Conservation (phyloP, 1,140 invertebrate genomes). For the Aphelinus atriplicis region DNA sequence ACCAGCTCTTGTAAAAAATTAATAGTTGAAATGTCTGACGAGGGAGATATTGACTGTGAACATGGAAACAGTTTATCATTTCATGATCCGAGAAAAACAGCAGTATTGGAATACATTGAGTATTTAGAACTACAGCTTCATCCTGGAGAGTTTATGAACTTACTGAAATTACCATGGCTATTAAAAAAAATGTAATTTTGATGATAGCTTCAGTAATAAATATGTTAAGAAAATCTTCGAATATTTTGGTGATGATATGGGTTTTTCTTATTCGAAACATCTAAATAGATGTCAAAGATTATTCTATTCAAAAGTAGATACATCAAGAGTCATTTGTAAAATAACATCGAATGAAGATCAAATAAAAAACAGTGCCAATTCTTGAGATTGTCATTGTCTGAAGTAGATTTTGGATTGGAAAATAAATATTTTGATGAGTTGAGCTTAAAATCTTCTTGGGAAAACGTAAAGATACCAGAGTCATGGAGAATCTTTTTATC, state of each 20-base stretch:
- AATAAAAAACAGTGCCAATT: neutral
- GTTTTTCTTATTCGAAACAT: slow-evolving; percentile 9
- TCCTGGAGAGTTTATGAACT: neutral
- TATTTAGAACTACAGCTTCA: too few species aligned
- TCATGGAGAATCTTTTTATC: neutral
- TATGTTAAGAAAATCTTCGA: slow-evolving; percentile 10
- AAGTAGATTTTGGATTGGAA: slow-evolving; percentile 7
- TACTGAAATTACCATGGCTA: neutral
- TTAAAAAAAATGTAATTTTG: neutral
- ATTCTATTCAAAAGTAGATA: neutral
- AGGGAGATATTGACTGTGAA: too few species aligned
- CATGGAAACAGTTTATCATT: too few species aligned
- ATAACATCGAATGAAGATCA: neutral
- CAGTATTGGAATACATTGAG: too few species aligned
- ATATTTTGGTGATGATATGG: slow-evolving; percentile 24
- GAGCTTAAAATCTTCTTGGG: slow-evolving; percentile 13
- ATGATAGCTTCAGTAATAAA: neutral
- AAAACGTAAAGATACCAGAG: slow-evolving; percentile 8
- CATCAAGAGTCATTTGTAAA: neutral
- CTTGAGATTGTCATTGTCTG: neutral
- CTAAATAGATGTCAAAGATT: slow-evolving; percentile 8
- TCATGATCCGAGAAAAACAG: too few species aligned
- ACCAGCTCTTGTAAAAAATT: too few species aligned
- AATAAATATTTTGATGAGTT: slow-evolving; percentile 25
- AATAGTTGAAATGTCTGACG: too few species aligned